Conservation (phyloP, 2,797 vertebrate genomes). For the Syngnathus rostellatus region DNA sequence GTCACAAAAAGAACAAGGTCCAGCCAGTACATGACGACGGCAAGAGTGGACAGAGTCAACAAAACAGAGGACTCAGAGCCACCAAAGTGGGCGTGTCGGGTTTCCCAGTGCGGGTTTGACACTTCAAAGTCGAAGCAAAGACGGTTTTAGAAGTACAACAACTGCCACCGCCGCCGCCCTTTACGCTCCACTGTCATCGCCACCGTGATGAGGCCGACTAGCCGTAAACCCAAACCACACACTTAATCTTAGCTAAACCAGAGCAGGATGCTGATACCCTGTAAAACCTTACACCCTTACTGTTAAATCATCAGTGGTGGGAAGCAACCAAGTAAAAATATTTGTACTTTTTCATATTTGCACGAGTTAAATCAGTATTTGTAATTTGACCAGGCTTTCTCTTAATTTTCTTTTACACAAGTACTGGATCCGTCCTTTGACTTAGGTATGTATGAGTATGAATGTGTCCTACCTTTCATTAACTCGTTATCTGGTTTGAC, state of each 20-base stretch:
- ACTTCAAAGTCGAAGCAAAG: constrained; percentile 2
- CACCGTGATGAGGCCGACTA: neutral
- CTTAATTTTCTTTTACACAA: neutral
- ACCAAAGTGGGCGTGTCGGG: neutral
- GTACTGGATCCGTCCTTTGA: neutral
- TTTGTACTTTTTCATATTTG: neutral
- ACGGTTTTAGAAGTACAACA: constrained; percentile 4
- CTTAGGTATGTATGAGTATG: neutral
- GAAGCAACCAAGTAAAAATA: neutral
- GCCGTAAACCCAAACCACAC: neutral
- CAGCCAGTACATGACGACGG: neutral
- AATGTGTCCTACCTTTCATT: too few relatives aligned
- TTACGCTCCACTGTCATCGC: constrained; percentile 1
- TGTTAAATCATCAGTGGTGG: neutral
- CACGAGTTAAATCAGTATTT: neutral
- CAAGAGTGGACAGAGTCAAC: constrained; percentile 2
- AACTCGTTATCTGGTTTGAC: too few relatives aligned
- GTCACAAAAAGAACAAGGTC: neutral
- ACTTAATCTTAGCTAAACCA: neutral
- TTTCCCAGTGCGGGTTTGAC: neutral
- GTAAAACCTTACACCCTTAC: neutral
- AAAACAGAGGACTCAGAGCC: constrained; percentile 1
- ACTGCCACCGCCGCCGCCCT: neutral
- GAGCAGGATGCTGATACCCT: neutral
- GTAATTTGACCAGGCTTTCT: neutral